Evolutionary conservation across 2,888 invertebrate genomes (phyloP), one percentile per base, ranked within the genome.

Genomic region (Philaethria dido): DNA sequence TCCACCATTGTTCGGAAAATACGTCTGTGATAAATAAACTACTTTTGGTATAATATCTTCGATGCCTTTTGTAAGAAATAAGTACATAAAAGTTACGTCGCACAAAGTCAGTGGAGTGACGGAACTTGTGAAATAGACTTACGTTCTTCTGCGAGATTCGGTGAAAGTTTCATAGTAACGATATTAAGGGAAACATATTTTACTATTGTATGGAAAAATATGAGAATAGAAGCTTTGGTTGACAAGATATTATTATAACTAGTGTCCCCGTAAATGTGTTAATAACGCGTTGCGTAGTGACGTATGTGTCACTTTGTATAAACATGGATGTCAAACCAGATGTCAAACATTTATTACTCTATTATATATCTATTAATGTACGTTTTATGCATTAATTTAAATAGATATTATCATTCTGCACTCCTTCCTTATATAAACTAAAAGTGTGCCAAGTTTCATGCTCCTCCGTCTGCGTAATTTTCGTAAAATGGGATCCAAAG

Each of bases 41-140:
- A 65, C 48, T 57, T 65, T 44, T 25, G 33, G 33, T 33, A 54
- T 29, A 36, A 39, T 52, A 59, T 62, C 45, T 60, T 48, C 55
- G 33, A 48, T 63, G 60, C 22, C 54, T 66, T 55, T 69, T 66
- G 52, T 60, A 60, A 44, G 60, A 47, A 66, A 64, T 69, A 66
- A 55, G 69, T 66, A 63, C 59, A 36, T 62, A 64, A 69, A 66
- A 69, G 59, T 69, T 66, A 60, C 48, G n/a, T 63, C 55, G n/a
- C 62, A 39, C 39, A 64, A 63, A 66, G 42, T 61, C 69, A 42
- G 22, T 39, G 54, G 14, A 42, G 33, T 39, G 48, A n/a, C 61
- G 42, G 36, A 66, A 36, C 60, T 66, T 63, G 29, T 39, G 57
- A 69, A 63, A 69, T 63, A 66, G 54, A 69, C 69, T 69, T 66